A percentile compares a stretch with the other conserved stretches of the same genome.
Evolutionary conservation across 2,888 invertebrate genomes (phyloP).

Genomic region (Congeria kusceri): DNA sequence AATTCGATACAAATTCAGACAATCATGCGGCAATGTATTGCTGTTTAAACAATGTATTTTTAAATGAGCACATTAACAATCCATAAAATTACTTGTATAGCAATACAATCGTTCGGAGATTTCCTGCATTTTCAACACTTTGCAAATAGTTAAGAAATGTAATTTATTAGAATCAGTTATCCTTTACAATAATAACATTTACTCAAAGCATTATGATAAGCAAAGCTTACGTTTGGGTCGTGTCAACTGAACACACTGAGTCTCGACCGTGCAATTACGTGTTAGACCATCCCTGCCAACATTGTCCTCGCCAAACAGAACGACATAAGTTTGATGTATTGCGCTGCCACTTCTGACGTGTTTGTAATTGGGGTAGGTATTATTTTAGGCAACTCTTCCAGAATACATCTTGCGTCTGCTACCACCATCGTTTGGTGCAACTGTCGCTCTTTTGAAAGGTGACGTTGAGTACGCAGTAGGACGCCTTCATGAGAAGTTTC

Average conservation of each 20-base stretch:
- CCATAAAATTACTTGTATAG: too few species aligned
- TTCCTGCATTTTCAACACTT: too few species aligned
- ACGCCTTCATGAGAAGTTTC: constrained; percentile 8
- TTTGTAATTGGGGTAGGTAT: constrained; percentile 16
- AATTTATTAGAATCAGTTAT: too few species aligned
- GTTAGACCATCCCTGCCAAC: constrained; percentile 17
- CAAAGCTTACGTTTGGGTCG: constrained; percentile 14
- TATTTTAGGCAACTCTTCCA: constrained; percentile 38
- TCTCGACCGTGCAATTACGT: constrained; percentile 5
- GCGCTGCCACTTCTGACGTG: constrained; percentile 23
- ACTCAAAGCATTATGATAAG: background rate
- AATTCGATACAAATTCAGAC: too few species aligned
- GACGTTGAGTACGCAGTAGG: constrained; percentile 4
- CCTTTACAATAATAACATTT: too few species aligned
- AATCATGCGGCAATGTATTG: too few species aligned
- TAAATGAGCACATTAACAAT: too few species aligned
- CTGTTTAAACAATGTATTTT: too few species aligned
- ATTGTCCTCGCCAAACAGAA: constrained; percentile 15
- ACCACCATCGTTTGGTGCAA: constrained; percentile 16
- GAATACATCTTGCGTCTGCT: constrained; percentile 37
- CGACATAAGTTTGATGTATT: constrained; percentile 1
- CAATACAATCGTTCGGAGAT: too few species aligned
- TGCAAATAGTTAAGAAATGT: too few species aligned
- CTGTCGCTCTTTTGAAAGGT: constrained; percentile 16
- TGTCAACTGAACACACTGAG: constrained; percentile 1